Evolutionary conservation across 2,113 vertebrate species (phyloP).

Genomic region (Phalacrocorax pelagicus): DNA sequence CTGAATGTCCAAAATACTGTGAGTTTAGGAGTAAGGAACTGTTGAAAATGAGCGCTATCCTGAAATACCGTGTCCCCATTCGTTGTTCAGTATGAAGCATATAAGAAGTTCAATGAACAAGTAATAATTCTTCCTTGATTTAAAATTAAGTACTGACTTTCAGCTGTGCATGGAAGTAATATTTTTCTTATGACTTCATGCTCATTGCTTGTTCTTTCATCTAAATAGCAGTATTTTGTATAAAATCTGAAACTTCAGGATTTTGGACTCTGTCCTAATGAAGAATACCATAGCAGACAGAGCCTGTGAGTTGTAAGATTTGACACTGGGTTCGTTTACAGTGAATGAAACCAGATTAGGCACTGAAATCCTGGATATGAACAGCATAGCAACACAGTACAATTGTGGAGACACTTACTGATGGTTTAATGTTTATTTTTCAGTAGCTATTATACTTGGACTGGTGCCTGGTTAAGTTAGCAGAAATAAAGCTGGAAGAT

Average conservation of each 20-base stretch:
- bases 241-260: neutral
- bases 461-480: conserved; percentile 38
- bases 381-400: conserved; percentile 7
- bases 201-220: neutral
- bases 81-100: neutral
- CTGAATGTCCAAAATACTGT: neutral
- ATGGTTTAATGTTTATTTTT: conserved; percentile 53
- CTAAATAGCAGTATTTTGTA: neutral
- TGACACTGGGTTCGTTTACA: conserved; percentile 23
- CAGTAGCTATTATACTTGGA: conserved; percentile 53
- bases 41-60: neutral
- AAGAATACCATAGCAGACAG: conserved; percentile 3
- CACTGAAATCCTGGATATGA: conserved; percentile 26
- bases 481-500: conserved; percentile 31
- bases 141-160: neutral
- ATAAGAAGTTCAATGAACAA: neutral
- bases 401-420: conserved; percentile 28
- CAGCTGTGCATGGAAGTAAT: neutral
- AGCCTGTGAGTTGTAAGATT: neutral
- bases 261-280: neutral
- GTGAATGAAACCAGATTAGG: conserved; percentile 42
- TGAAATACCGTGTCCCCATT: neutral
- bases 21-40: neutral
- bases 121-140: neutral
- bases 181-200: neutral